A percentile compares a stretch with the other conserved stretches of the same genome.
Evolutionary conservation across 2,888 invertebrate genomes (phyloP).

Genomic region (Eristalis intricaria): DNA sequence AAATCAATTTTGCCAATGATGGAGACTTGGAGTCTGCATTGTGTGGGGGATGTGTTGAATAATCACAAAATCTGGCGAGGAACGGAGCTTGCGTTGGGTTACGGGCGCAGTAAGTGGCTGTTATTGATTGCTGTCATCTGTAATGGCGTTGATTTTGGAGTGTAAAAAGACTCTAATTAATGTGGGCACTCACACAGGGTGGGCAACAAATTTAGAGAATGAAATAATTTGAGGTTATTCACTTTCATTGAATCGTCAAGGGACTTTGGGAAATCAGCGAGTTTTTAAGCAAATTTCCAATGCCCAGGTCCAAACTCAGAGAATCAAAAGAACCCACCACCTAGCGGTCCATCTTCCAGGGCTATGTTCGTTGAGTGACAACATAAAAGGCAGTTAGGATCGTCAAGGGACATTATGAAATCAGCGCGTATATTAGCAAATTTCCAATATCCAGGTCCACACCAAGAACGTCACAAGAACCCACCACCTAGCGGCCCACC

Average conservation of each 20-base stretch:
- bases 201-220: background rate
- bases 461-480: background rate
- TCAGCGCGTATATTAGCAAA: too few species aligned
- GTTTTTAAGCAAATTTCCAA: too few species aligned
- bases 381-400: too few species aligned
- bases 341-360: background rate
- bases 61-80: background rate
- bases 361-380: background rate
- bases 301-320: background rate
- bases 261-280: too few species aligned
- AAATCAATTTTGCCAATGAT: background rate
- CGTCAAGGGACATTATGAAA: too few species aligned
- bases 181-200: background rate
- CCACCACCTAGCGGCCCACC: background rate
- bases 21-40: background rate
- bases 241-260: too few species aligned
- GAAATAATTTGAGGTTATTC: background rate
- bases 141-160: background rate
- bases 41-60: conserved; percentile 25
- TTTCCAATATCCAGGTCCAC: background rate
- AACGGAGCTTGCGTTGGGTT: background rate
- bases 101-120: background rate
- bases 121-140: conserved; percentile 4
- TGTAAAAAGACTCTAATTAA: background rate
- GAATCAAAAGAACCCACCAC: background rate